These are phyloP conservation scores for Anser cygnoides DNA, from an alignment of 2,113 vertebrate genomes.

Conservation along the genomic window DNA sequence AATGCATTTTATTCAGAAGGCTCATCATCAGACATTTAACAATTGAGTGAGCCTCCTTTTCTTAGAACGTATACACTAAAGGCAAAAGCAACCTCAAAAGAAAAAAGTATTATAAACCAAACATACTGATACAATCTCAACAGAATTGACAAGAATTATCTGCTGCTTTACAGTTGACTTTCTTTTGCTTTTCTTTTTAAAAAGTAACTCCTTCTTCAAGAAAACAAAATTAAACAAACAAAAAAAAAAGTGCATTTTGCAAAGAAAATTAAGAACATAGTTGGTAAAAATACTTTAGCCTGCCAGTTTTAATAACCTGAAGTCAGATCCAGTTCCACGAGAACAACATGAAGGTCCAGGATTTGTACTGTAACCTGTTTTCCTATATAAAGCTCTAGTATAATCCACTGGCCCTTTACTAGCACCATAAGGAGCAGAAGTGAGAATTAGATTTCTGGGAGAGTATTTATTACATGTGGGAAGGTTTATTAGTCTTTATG, in stretches of 20 bases:
- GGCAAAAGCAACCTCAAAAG: background rate
- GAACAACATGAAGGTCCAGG: fast-evolving
- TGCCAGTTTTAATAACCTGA: constrained; percentile 24
- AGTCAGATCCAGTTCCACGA: background rate
- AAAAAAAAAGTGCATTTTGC: background rate
- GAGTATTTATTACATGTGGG: background rate
- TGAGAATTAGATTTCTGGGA: background rate
- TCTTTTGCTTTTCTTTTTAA: constrained; percentile 48
- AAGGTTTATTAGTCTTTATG: background rate
- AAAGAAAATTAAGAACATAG: background rate
- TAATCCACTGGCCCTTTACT: background rate
- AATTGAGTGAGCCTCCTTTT: constrained; percentile 26
- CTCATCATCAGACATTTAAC: constrained; percentile 35
- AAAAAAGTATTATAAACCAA: constrained; percentile 15
- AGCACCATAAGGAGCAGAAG: background rate
- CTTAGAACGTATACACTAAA: background rate
- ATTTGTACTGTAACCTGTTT: background rate
- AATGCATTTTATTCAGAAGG: background rate
- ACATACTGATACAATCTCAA: constrained; percentile 30
- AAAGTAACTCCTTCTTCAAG: background rate
- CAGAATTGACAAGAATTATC: constrained; percentile 16
- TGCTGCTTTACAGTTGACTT: background rate
- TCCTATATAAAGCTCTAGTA: background rate
- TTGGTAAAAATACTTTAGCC: background rate
- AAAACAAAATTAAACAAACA: background rate